Base-by-base conservation (phyloP, 1,140 invertebrate species). In the Tetragonula clypearis region DNA sequence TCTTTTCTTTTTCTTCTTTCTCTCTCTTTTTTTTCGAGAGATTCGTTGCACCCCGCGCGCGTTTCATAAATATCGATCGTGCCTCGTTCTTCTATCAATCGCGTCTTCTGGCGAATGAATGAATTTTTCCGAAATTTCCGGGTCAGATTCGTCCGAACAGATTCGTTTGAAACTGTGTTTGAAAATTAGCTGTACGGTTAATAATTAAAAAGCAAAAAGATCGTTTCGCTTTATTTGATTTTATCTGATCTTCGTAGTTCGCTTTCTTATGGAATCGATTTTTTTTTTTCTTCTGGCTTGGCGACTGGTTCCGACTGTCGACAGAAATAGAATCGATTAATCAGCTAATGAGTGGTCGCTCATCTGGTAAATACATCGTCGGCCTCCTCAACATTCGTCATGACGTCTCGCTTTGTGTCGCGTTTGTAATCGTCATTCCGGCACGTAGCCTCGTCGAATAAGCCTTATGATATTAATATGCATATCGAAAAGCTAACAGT, bases 1-100 rank as follows among this genome's bases (percentile, higher is more conserved):
- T 80, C 30, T 30, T 30, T 30, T 30, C 30, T 30, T 30, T 30
- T 30, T 82, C 53, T 6, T n/a, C n/a, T 41, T 41, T 41, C 4
- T 9, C 8, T 41, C 8, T 41, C 35, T 5, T 6, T 41, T 41
- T 41, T 41, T 41, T 41, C 41, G 49, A 81, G 55, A 56, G 79
- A n/a, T 73, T 81, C 79, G 12, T 81, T 81, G n/a, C n/a, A 73
- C 68, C 35, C 5, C 23, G 55, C 35, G 17, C 23, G 55, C 55
- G 49, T 69, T 53, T 81, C 79, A 81, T 73, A 73, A 72, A 81
- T 81, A 81, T 81, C 73, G 66, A 81, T 60, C 35, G 17, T 49
- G 6, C 41, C 41, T 8, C 2, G 49, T 26, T 73, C 41, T 49
- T 53, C 49, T 72, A 23, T 30, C 21, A 17, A 53, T 72, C 21